Base-by-base conservation (phyloP, 1,140 invertebrate species). In the Aradophagus sp. region DNA sequence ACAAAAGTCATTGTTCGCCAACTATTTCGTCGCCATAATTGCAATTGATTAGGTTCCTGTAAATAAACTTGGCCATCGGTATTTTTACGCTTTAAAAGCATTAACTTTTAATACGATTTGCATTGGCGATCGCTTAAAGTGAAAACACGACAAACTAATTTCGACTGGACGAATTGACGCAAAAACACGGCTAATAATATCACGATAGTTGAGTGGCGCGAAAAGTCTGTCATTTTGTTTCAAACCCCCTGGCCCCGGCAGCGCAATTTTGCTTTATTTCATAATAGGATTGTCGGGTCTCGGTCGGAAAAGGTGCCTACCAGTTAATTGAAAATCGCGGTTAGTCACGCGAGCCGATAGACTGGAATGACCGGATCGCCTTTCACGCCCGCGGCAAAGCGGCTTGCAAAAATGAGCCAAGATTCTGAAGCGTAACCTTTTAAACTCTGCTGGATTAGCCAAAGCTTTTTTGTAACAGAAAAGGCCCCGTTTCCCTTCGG, bases 241-340 rank as follows among this genome's bases (percentile, higher is more conserved):
- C 47, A n/a, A n/a, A 47, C 47, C 45, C 47, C 47, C 53, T 59
- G n/a, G 17, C 26, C 47, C 15, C 27, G 15, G 11, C 11, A 32
- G 31, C 19, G 13, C 20, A 58, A 39, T 52, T 59, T 48, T 34
- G 34, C 36, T 62, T 59, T 58, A 56, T 55, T 70, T 63, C 58
- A 63, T 63, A 63, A 70, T 63, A 65, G 53, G 53, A 65, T 71
- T 71, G 35, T 1, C 35, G 52, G 59, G 52, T 45, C 61, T 45
- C 36, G 36, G n/a, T 50, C 17, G 35, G 32, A 55, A 56, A 65
- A 58, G 62, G 50, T 70, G 76, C 42, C 45, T 48, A 62, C 6
- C 39, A 63, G 71, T 77, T 78, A 78, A 79, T 77, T 79, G 78
- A 79, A 78, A 79, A 76, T 75, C 73, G 73, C 56, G 66, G 63